Base-by-base conservation (phyloP, 2,888 invertebrate genomes). In the Poecilus cupreus region DNA sequence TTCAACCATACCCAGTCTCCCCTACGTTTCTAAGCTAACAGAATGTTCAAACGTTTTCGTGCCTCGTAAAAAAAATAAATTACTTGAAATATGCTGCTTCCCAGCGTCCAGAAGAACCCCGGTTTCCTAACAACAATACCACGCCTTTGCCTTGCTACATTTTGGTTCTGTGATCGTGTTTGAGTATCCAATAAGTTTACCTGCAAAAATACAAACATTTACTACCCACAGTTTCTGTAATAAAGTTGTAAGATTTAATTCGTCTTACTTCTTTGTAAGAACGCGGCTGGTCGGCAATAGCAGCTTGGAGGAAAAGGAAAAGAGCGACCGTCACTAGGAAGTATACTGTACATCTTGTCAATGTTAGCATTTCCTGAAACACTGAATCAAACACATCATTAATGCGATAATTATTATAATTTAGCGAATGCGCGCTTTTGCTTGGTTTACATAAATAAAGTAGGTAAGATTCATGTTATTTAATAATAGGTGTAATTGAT, bases 51-150 rank as follows among this genome's bases (percentile, higher is more conserved):
- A n/a, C n/a, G n/a, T n/a, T n/a, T n/a, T n/a, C n/a, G n/a, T n/a
- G n/a, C n/a, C n/a, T n/a, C n/a, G n/a, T n/a, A n/a, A n/a, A n/a
- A n/a, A n/a, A 20, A 22, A 11, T 22, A 20, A 22, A 20, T 13
- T 72, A 80, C 80, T 54, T 80, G 80, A 72, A 72, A 80, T 22
- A 80, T 54, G 54, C 72, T 80, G 57, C 57, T 80, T 1, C 80
- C 80, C 5, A 88, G 82, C 8, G 86, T 86, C 64, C 84, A 84
- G 60, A 88, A 86, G 82, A 88, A 88, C 76, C 88, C 88, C 22
- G 87, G 87, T 82, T 86, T 86, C 39, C 74, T 79, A 3, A 68
- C 32, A n/a, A 37, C 64, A 10, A 68, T 68, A n/a, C 37, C 64
- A 18, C 80, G 37, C 20, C 43, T 46, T 32, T 54, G n/a, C 83